Conservation (phyloP, 2,797 vertebrate species). For the Erpetoichthys calabaricus region DNA sequence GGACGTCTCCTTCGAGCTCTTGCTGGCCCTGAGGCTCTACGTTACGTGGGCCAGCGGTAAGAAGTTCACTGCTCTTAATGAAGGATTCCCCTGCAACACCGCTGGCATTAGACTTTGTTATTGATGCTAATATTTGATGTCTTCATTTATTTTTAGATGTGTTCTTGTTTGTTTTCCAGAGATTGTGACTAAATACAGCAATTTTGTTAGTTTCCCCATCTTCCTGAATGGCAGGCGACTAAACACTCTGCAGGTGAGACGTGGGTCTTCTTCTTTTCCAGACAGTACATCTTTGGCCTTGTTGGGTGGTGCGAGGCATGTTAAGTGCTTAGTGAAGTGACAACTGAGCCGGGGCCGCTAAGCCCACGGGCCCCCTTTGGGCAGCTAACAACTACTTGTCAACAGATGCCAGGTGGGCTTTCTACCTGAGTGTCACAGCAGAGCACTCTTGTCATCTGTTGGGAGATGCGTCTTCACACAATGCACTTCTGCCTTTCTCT, state of each 20-base stretch:
- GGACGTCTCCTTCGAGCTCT: too few relatives aligned
- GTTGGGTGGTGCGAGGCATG: too few relatives aligned
- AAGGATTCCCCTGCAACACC: background rate
- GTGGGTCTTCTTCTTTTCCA: background rate
- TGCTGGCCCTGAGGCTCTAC: too few relatives aligned
- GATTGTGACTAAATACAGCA: slow-evolving; percentile 91
- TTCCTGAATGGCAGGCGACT: slow-evolving; percentile 79
- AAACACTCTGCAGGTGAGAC: slow-evolving; percentile 82
- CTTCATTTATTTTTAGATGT: background rate
- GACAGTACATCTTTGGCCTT: too few relatives aligned
- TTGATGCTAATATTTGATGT: background rate
- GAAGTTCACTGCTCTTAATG: too few relatives aligned
- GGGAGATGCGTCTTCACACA: background rate
- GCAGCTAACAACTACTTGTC: too few relatives aligned
- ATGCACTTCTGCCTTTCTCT: background rate
- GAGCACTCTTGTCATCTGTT: background rate
- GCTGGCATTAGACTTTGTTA: background rate
- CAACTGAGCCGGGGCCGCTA: too few relatives aligned
- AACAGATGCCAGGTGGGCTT: too few relatives aligned
- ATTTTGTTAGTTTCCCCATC: slow-evolving; percentile 88
- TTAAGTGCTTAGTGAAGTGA: too few relatives aligned
- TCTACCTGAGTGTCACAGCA: too few relatives aligned
- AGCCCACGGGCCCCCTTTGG: too few relatives aligned
- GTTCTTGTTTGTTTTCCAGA: slow-evolving; percentile 45
- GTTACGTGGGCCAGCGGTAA: too few relatives aligned